These are phyloP conservation scores for Sipha flava DNA, from an alignment of 1,140 invertebrate genomes.

Conservation along the genomic window DNA sequence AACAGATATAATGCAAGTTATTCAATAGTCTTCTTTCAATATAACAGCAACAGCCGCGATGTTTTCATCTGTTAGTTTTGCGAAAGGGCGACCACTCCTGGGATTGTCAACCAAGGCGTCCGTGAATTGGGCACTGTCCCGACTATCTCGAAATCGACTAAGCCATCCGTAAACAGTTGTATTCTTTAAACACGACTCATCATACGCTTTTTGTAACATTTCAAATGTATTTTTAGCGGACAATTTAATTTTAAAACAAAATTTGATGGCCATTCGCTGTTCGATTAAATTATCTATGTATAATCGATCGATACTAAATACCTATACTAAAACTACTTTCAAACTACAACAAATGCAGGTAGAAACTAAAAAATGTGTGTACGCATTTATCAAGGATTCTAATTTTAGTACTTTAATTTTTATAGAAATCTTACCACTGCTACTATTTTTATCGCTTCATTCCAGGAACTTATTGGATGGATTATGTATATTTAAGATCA, in stretches of 20 bases:
- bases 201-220: not conserved
- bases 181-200: not conserved
- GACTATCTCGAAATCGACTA: not conserved
- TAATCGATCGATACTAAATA: not conserved
- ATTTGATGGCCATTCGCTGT: not conserved
- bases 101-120: not conserved
- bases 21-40: no score
- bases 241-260: not conserved
- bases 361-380: not conserved
- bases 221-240: not conserved
- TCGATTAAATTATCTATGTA: not conserved
- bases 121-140: no score
- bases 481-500: no score
- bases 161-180: not conserved
- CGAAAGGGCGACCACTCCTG: not conserved
- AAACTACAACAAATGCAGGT: not conserved
- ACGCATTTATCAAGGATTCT: not conserved
- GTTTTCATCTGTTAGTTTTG: no score
- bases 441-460: not conserved
- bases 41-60: no score
- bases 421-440: not conserved
- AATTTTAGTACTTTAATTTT: not conserved
- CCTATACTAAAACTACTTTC: not conserved
- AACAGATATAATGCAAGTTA: no score
- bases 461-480: not conserved